Evolutionary conservation across 2,888 invertebrate species (phyloP), one percentile per base, ranked within the genome.

Genomic region (Luffia ferchaultella): DNA sequence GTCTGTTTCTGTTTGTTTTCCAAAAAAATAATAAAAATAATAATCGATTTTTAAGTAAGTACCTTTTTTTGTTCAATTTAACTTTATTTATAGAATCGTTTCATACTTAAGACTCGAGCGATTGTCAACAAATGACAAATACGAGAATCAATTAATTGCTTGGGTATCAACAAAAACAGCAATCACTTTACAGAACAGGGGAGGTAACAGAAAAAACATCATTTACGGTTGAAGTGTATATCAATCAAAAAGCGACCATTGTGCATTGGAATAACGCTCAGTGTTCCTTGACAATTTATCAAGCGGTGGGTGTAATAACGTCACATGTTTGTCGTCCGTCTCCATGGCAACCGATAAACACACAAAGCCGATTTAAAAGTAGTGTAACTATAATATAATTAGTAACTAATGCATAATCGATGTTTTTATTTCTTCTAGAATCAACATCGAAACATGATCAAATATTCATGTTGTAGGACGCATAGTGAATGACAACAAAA

Each of bases 291-390:
- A 20, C 42, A 52, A 45, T 50, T 16, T 50, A 51, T 16, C 20
- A 30, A 30, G 46, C 5, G 18, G 19, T 49, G 42, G 42, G 5
- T 30, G 12, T 12, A 12, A 30, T 30, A 12, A 30, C 30, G 30
- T 30, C 30, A 30, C 30, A 30, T 50, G 49, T 49, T 59, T 58
- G 60, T 53, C 56, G 54, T 53, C 20, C 2, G 1, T 61, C 52
- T 45, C 58, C 48, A 59, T 55, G 55, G 52, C 46, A 45, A 60
- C 58, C 42, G 46, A 19, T 20, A 40, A 7, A 30, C 12, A 7
- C 5, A 30, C 30, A 7, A 12, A 30, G 3, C 12, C 30, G 30
- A 30, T 30, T 30, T 30, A 30, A 30, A 30, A 30, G n/a, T 30
- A 7, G 30, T 30, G 30, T 30, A 7, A 12, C 30, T 30, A 30